Evolutionary conservation across 2,888 invertebrate genomes (phyloP), one percentile per base, ranked within the genome.

Genomic region (Perizoma flavofasciatum): DNA sequence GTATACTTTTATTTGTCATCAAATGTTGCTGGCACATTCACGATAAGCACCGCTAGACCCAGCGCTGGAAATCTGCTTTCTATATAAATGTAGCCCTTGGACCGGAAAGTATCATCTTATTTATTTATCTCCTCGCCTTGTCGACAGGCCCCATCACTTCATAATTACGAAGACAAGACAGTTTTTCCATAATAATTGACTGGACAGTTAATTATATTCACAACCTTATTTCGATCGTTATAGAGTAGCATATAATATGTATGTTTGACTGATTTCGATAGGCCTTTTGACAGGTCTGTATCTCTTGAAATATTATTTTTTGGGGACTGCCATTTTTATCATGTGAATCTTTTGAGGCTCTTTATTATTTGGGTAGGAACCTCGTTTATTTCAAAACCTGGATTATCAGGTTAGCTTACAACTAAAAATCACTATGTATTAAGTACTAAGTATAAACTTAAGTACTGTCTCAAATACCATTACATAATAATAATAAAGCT

Each of bases 101-200:
- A 83, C 83, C 85, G 84, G 86, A 86, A 85, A 85, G 82, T 82
- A 81, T 86, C 86, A 74, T 86, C 85, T 87, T 85, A 87, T 88
- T 88, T 87, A 86, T 89, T 90, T 89, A 89, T 90, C 89, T 89
- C 81, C 44, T 65, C 75, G 75, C 75, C 78, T 78, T 83, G 88
- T 85, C 84, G 85, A 85, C 87, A 83, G 83, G 74, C 79, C 79
- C 79, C 87, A 82, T 88, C 87, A 79, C 82, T 77, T 82, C 77
- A 81, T 88, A 88, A 89, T 89, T 88, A 88, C 86, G 82, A 79
- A 85, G 84, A 88, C 88, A 86, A 82, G 85, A 77, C 78, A 78
- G 75, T 82, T 86, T 85, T 86, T 86, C 84, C 82, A 80, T 82
- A 83, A 83, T 89, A 88, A 89, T 88, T 86, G 86, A 85, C 78